These are phyloP conservation scores for Octomys mimax DNA, from an alignment of 2,797 vertebrate species.

Conservation along the genomic window DNA sequence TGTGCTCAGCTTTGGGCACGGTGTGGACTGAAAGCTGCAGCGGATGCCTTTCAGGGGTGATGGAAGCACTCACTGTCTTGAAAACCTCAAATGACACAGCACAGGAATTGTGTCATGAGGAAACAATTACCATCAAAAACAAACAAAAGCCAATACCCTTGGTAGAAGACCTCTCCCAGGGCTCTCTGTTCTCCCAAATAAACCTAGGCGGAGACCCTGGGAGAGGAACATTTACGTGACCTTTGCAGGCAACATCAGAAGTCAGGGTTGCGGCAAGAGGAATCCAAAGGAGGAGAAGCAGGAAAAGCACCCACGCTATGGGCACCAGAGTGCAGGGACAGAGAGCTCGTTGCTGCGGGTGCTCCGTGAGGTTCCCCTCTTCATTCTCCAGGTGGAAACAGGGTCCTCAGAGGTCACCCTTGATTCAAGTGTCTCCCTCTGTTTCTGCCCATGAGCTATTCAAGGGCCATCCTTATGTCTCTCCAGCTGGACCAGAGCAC, in stretches of 20 bases:
- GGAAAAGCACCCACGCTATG: fast-evolving
- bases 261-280: neutral
- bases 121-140: neutral
- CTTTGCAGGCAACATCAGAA: too few relatives aligned
- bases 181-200: neutral
- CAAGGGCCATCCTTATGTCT: neutral
- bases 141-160: neutral
- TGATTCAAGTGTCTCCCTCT: neutral
- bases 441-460: neutral
- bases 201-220: too few relatives aligned
- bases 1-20: too few relatives aligned
- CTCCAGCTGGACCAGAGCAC: neutral
- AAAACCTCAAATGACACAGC: neutral
- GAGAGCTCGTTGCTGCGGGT: too few relatives aligned
- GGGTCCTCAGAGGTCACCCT: neutral
- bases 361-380: neutral
- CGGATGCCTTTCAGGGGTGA: neutral
- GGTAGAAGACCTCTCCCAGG: neutral
- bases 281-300: too few relatives aligned
- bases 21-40: neutral
- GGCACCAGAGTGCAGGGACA: too few relatives aligned
- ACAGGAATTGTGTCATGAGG: neutral
- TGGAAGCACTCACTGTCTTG: neutral
- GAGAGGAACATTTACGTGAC: neutral
- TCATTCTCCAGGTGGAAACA: neutral